Base-by-base conservation (phyloP, 2,888 invertebrate species). In the Xestia ashworthii region DNA sequence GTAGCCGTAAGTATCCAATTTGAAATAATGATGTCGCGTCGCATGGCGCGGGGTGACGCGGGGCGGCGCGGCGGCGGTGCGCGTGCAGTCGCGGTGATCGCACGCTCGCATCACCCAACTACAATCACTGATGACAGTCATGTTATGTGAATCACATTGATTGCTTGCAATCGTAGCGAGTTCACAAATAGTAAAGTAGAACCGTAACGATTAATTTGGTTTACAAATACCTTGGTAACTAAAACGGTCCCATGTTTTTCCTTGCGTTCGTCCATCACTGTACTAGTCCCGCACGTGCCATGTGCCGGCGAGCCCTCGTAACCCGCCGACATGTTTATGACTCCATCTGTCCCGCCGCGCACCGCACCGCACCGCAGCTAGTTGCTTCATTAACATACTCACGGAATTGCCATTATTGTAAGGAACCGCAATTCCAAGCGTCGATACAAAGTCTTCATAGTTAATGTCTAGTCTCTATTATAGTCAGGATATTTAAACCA, bases 1-100 rank as follows among this genome's bases (percentile, higher is more conserved):
- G 46, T 60, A 44, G 46, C 69, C 46, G 53, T 81, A 71, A 64
- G 58, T 46, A 71, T 64, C 71, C 64, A 81, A 81, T 71, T 71
- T 44, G 67, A 44, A 55, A 76, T 65, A 77, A 71, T 81, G 67
- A 76, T 38, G 50, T 71, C 46, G 50, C 50, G 64, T 48, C 32
- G 11, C 12, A 25, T 9, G 64, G n/a, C 38, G 50, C 8, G 5
- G 60, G 32, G 32, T 32, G 32, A 32, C 14, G 16, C 14, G 48
- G 22, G n/a, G 50, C 11, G 48, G 19, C 44, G 44, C n/a, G n/a
- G 48, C 11, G 4, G 60, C 32, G 19, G 16, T 19, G 38, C 38
- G 22, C 62, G 11, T 22, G 12, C 22, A 64, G 22, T 22, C 44
- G 25, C 12, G n/a, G 3, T 44, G 64, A 8, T 22, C 65, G 38